These are phyloP conservation scores for Diaperis boleti DNA, from an alignment of 2,888 invertebrate species.

Conservation along the genomic window DNA sequence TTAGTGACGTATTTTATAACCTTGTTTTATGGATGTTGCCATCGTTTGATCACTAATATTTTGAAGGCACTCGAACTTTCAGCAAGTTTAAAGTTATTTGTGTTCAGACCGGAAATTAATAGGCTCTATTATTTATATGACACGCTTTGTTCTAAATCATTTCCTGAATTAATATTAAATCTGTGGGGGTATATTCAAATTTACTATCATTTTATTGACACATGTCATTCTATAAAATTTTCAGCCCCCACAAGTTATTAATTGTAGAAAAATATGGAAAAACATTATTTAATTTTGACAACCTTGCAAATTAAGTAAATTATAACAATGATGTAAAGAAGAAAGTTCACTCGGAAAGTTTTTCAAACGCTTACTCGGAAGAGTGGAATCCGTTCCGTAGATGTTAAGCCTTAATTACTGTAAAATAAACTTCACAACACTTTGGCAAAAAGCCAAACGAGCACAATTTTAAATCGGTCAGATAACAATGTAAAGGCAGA, in stretches of 20 bases:
- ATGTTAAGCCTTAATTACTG: conserved; percentile 21
- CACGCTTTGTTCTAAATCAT: conserved; percentile 35
- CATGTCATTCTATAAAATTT: conserved; percentile 14
- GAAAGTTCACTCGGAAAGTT: conserved; percentile 1
- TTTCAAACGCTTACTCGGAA: neutral
- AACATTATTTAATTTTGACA: no score
- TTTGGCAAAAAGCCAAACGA: conserved; percentile 21
- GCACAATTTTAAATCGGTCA: conserved; percentile 25
- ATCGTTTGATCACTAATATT: conserved; percentile 16
- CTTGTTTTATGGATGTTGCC: conserved; percentile 1
- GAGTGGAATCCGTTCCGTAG: conserved; percentile 5
- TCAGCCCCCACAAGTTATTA: neutral
- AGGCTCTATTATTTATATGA: conserved; percentile 31
- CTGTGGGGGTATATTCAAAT: conserved; percentile 27
- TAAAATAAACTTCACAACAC: conserved; percentile 24
- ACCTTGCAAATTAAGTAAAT: neutral
- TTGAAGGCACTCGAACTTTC: conserved; percentile 26
- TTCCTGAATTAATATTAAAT: conserved; percentile 33
- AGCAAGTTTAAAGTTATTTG: conserved; percentile 30
- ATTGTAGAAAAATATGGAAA: neutral
- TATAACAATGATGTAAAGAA: neutral
- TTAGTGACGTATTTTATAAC: neutral
- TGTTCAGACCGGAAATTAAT: conserved; percentile 32
- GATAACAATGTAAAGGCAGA: conserved; percentile 24
- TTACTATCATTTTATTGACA: conserved; percentile 25